These are phyloP conservation scores for Aphelinus certus DNA, from an alignment of 1,140 invertebrate species.

Conservation along the genomic window DNA sequence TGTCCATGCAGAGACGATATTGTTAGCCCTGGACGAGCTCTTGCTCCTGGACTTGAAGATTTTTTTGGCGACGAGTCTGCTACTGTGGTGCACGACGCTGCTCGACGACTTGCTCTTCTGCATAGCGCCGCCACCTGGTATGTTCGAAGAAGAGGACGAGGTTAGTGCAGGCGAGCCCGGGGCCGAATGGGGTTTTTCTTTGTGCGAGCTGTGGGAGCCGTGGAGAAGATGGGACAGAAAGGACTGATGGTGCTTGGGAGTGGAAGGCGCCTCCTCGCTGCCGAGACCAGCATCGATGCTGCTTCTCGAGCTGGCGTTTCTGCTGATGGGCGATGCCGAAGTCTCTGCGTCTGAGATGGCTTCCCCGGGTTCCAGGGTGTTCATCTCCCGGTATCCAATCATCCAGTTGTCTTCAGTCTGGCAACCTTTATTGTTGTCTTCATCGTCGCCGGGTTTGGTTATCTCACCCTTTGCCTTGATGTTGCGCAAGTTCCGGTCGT, in stretches of 20 bases:
- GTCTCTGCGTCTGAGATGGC: slow-evolving; percentile 65
- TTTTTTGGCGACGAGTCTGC: slow-evolving; percentile 79
- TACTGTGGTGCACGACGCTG: slow-evolving; percentile 81
- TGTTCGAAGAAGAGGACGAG: slow-evolving; percentile 59
- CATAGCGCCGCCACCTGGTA: slow-evolving; percentile 74
- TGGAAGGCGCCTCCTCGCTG: slow-evolving; percentile 62
- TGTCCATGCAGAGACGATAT: slow-evolving; percentile 73
- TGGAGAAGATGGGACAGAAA: slow-evolving; percentile 75
- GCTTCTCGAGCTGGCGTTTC: slow-evolving; percentile 67
- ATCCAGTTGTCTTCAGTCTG: slow-evolving; percentile 82
- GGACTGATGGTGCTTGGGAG: slow-evolving; percentile 70
- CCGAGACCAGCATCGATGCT: slow-evolving; percentile 67
- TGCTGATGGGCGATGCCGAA: slow-evolving; percentile 60
- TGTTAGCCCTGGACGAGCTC: slow-evolving; percentile 74
- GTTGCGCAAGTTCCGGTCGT: slow-evolving; percentile 83
- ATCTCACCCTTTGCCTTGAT: slow-evolving; percentile 83
- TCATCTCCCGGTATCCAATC: slow-evolving; percentile 60
- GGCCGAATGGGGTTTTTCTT: slow-evolving; percentile 63
- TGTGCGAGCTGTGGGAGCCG: slow-evolving; percentile 57
- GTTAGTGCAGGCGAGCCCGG: slow-evolving; percentile 65
- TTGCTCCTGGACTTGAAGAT: slow-evolving; percentile 84
- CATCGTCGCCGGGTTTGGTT: slow-evolving; percentile 76
- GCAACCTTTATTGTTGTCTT: slow-evolving; percentile 76
- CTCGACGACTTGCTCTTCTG: slow-evolving; percentile 88
- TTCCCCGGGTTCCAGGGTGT: slow-evolving; percentile 50